Base-by-base conservation (phyloP, 2,113 vertebrate species). In the Rattus rattus region DNA sequence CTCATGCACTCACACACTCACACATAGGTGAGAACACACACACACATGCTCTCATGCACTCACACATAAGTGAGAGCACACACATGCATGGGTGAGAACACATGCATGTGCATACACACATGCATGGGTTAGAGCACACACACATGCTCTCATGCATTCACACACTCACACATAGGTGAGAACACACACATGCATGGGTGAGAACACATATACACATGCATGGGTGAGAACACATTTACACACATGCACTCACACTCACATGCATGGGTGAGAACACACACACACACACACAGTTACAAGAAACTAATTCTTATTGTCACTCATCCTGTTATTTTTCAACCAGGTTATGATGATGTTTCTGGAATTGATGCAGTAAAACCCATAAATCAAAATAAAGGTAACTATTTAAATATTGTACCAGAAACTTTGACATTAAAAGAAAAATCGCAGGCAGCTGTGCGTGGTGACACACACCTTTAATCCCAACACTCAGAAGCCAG, bases 341-440 rank as follows among this genome's bases (percentile, higher is more conserved):
- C 96, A 96, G 97, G 90, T 95, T 98, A 98, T 88, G 99, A 99
- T 96, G 98, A 99, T 63, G 96, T 79, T 69, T 5, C 5, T 94
- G 98, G 98, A 97, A 98, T 98, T 73, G 98, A 98, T 75, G 93
- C 92, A 65, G 77, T 97, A 95, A 98, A 98, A 95, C 65, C 98
- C 93, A 30, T 98, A 94, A 98, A 98, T 97, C 98, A 98, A n/a
- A 98, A 96, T 95, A 98, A 98, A 98, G 99, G 99, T 99, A 98
- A 98, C 96, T 97, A 91, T 79, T 79, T 63, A 91, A 28, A 1
- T 12, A 2, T 88, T 94, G 86, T 49, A 85, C 79, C 75, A 92
- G 70, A 92, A 85, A 88, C 1, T 36, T 94, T 88, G 54, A 72
- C 28, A 49, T 84, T 43, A 4, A 47, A 91, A 92, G 13, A 83